Evolutionary conservation across 1,140 invertebrate genomes (phyloP).

Genomic region (Cepaea nemoralis): DNA sequence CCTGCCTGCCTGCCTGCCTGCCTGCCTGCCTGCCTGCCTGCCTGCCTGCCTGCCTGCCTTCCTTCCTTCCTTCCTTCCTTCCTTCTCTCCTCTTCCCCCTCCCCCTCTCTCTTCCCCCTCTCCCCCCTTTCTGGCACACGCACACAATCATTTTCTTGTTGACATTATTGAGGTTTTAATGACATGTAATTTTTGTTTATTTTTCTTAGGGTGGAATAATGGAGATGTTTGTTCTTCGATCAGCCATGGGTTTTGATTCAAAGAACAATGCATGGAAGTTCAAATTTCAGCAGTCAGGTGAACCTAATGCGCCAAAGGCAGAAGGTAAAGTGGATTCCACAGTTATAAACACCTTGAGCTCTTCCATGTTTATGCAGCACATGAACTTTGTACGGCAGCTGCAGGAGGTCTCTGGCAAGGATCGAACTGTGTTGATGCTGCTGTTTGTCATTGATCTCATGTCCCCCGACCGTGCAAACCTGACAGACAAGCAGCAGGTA

Average conservation of each 20-base stretch:
- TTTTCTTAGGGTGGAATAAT: conserved; percentile 80
- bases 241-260: conserved; percentile 89
- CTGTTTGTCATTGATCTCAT: conserved; percentile 91
- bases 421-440: conserved; percentile 90
- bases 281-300: conserved; percentile 38
- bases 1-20: too few relatives aligned
- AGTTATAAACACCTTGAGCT: conserved; percentile 75
- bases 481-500: conserved; percentile 87
- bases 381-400: conserved; percentile 61
- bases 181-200: not conserved
- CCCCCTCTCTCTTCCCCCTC: too few relatives aligned
- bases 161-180: too few relatives aligned
- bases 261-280: conserved; percentile 82
- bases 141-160: too few relatives aligned
- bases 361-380: conserved; percentile 60
- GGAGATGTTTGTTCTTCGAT: conserved; percentile 92
- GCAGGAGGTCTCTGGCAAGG: conserved; percentile 75
- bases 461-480: conserved; percentile 83
- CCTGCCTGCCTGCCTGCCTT: too few relatives aligned
- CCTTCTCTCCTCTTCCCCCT: too few relatives aligned
- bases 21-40: too few relatives aligned
- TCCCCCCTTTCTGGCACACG: too few relatives aligned
- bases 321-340: conserved; percentile 80
- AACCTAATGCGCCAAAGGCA: not conserved
- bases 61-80: too few relatives aligned